These are phyloP conservation scores for Clanis bilineata DNA, from an alignment of 2,888 invertebrate genomes.

Conservation along the genomic window DNA sequence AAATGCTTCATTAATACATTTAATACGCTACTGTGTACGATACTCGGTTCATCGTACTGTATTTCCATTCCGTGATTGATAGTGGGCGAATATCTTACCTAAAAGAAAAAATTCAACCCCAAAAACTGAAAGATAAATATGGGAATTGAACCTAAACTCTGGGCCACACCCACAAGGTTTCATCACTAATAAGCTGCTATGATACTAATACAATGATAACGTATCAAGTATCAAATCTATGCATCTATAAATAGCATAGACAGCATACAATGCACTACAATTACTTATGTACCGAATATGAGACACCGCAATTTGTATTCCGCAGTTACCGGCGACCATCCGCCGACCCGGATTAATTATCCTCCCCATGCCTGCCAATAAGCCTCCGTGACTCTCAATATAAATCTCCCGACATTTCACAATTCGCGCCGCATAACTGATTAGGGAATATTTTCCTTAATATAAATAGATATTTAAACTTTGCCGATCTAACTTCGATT, in stretches of 20 bases:
- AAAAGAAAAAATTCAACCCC: too few relatives aligned
- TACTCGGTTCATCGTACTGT: too few relatives aligned
- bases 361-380: slow-evolving; percentile 77
- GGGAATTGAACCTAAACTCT: too few relatives aligned
- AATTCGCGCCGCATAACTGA: slow-evolving; percentile 22
- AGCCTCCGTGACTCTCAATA: slow-evolving; percentile 62
- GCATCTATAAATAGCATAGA: not conserved
- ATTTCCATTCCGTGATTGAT: too few relatives aligned
- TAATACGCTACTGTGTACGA: too few relatives aligned
- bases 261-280: not conserved
- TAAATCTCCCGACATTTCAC: slow-evolving; percentile 51
- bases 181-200: too few relatives aligned
- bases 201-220: not conserved
- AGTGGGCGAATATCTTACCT: too few relatives aligned
- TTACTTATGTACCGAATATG: not conserved
- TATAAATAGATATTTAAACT: slow-evolving; percentile 20
- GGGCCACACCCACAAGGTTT: too few relatives aligned
- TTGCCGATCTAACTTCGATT: slow-evolving; percentile 38
- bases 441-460: slow-evolving; percentile 1
- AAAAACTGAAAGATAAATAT: too few relatives aligned
- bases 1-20: too few relatives aligned
- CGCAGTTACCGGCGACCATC: slow-evolving; percentile 54
- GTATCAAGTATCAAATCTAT: not conserved
- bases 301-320: slow-evolving; percentile 70
- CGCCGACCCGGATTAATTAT: slow-evolving; percentile 80